These are phyloP conservation scores for Spinibarbus caldwelli DNA, from an alignment of 2,797 vertebrate species.

Conservation along the genomic window DNA sequence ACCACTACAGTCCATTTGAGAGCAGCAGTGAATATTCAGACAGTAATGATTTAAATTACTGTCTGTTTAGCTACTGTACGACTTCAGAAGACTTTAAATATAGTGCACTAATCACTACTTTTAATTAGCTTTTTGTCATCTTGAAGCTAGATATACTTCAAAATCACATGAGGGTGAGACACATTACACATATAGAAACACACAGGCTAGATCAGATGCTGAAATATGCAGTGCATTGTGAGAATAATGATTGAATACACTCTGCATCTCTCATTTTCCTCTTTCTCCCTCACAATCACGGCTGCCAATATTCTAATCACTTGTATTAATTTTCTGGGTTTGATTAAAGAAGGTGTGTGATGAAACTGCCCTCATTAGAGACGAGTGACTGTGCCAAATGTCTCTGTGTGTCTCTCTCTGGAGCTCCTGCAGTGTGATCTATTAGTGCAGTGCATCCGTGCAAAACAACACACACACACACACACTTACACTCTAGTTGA, in stretches of 20 bases:
- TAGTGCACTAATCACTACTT: neutral
- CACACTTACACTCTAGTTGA: neutral
- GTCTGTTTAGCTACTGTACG: neutral
- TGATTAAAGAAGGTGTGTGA: constrained; percentile 47
- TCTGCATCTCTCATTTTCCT: neutral
- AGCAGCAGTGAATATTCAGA: neutral
- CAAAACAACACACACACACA: neutral
- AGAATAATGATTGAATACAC: constrained; percentile 21
- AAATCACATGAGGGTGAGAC: neutral
- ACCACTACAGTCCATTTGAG: neutral
- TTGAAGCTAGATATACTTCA: neutral
- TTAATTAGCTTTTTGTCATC: neutral
- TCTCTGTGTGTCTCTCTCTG: constrained; percentile 7
- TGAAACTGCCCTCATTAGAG: constrained; percentile 47
- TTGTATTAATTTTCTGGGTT: constrained; percentile 43
- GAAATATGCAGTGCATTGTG: neutral
- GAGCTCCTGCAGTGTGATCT: constrained; percentile 39
- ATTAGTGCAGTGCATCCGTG: constrained; percentile 17
- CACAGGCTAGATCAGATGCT: neutral
- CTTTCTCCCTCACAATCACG: constrained; percentile 2
- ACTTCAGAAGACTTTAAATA: neutral
- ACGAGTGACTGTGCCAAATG: constrained; percentile 18
- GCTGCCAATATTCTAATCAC: constrained; percentile 42
- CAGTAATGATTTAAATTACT: neutral
- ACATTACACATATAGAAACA: neutral